Evolutionary conservation across 2,113 vertebrate genomes (phyloP).

Genomic region (Stictonetta naevosa): DNA sequence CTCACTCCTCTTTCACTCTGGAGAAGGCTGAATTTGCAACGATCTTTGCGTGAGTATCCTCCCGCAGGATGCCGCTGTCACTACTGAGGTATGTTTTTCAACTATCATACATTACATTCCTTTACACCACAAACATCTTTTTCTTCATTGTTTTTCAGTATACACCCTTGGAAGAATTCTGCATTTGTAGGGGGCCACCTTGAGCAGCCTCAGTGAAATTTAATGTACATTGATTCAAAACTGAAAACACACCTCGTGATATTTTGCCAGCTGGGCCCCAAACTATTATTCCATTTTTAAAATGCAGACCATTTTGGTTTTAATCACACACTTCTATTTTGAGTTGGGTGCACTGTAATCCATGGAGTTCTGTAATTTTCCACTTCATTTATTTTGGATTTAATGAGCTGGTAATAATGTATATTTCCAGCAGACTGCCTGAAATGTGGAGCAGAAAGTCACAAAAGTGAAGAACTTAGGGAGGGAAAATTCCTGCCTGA

Average conservation of each 20-base stretch:
- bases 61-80: background rate
- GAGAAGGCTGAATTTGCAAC: background rate
- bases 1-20: background rate
- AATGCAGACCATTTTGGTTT: slow-evolving; percentile 44
- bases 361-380: slow-evolving; percentile 66
- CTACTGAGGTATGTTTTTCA: too few relatives aligned
- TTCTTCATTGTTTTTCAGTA: background rate
- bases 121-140: background rate
- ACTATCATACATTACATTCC: background rate
- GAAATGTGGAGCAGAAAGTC: slow-evolving; percentile 54
- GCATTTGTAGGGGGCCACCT: background rate
- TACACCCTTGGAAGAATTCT: background rate
- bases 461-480: slow-evolving; percentile 29
- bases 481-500: background rate
- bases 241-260: background rate
- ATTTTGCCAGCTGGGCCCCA: slow-evolving; percentile 39
- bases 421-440: slow-evolving; percentile 58
- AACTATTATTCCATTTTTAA: slow-evolving; percentile 47
- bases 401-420: slow-evolving; percentile 70
- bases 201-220: background rate
- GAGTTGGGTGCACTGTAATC: slow-evolving; percentile 66
- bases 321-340: slow-evolving; percentile 62
- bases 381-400: slow-evolving; percentile 59
- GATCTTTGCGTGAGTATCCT: background rate
- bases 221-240: background rate